phyloP scores from a whole-genome alignment of 2,888 invertebrate genomes.

The Trachelus stipa region DNA sequence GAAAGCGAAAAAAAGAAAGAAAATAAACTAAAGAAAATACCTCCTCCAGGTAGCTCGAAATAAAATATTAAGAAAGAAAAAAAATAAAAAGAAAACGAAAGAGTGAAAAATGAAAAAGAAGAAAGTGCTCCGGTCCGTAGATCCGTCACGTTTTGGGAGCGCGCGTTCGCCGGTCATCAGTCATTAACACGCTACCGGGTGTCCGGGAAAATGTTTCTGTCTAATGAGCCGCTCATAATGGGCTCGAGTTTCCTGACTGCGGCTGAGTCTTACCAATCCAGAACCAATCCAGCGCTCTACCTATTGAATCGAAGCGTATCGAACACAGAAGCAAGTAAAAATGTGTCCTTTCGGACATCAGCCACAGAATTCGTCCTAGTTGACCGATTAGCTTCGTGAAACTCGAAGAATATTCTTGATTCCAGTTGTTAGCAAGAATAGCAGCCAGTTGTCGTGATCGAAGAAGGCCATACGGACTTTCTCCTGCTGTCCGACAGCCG shows the following conservation, averaged over 20 bases:
- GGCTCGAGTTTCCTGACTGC: slow-evolving; percentile 31
- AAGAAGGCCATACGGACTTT: too few relatives aligned
- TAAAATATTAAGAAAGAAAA: too few relatives aligned
- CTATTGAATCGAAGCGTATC: slow-evolving; percentile 25
- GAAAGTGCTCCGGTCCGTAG: slow-evolving; percentile 1
- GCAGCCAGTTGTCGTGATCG: too few relatives aligned
- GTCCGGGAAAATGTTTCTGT: slow-evolving; percentile 49
- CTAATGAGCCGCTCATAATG: slow-evolving; percentile 53
- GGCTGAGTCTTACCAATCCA: background rate
- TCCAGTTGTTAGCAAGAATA: too few relatives aligned
- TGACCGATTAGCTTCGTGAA: too few relatives aligned
- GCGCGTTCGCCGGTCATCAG: slow-evolving; percentile 40
- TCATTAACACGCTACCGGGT: slow-evolving; percentile 56
- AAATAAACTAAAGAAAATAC: slow-evolving; percentile 30
- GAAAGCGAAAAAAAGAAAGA: slow-evolving; percentile 28
- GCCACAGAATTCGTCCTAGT: too few relatives aligned
- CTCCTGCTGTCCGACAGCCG: too few relatives aligned
- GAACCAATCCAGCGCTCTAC: too few relatives aligned
- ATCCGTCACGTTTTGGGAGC: slow-evolving; percentile 15
- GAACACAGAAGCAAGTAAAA: slow-evolving; percentile 25
- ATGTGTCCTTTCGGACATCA: too few relatives aligned
- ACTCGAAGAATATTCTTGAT: too few relatives aligned
- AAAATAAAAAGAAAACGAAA: background rate
- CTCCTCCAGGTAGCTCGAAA: slow-evolving; percentile 37
- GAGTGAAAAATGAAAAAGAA: slow-evolving; percentile 4